Conservation (phyloP, 2,113 vertebrate genomes). For the Tylochromis polylepis region DNA sequence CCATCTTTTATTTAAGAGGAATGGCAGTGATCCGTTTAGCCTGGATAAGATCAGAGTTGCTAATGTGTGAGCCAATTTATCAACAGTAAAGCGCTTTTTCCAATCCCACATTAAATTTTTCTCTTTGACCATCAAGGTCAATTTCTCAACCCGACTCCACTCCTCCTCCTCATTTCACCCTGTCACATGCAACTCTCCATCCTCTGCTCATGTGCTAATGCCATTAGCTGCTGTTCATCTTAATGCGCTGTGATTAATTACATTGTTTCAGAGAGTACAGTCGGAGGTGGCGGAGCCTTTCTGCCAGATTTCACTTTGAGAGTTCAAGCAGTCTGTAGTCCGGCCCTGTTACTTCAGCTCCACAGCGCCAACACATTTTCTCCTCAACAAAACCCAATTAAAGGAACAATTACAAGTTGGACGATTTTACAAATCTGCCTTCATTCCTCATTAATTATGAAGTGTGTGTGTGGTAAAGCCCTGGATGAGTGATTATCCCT, state of each 20-base stretch:
- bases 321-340: not conserved
- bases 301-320: not conserved
- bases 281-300: not conserved
- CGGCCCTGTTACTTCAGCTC: not conserved
- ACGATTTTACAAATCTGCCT: not conserved
- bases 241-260: not conserved
- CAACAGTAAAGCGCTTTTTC: not conserved
- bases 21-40: not conserved
- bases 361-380: not conserved
- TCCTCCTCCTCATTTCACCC: not conserved
- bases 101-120: not conserved
- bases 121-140: not conserved
- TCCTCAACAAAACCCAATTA: constrained; percentile 1
- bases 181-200: not conserved
- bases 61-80: not conserved
- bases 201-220: not conserved
- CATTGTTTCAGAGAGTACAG: not conserved
- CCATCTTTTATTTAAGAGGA: not conserved
- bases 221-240: not conserved
- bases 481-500: not conserved
- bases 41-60: not conserved
- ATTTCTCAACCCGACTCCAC: not conserved
- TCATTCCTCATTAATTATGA: not conserved
- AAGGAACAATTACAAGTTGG: not conserved
- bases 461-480: not conserved